Base-by-base conservation (phyloP, 2,888 invertebrate genomes). In the Nymphalis polychloros region DNA sequence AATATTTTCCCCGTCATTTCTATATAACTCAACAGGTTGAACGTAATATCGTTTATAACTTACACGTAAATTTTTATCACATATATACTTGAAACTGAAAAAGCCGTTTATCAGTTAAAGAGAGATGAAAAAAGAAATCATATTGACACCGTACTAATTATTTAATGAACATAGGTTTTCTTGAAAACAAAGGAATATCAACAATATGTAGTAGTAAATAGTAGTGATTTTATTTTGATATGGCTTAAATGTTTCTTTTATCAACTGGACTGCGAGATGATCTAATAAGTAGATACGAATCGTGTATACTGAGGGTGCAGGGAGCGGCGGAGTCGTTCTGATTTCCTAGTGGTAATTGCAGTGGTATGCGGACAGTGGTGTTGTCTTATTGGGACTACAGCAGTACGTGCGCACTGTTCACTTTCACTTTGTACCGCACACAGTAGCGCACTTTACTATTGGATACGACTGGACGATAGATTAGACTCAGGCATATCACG, bases 321-420 rank as follows among this genome's bases (percentile, higher is more conserved):
- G 75, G 75, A 75, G 73, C 72, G 74, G 72, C 75, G 86, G 87
- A 88, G 89, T 84, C 79, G 85, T 85, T 84, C 85, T 86, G 88
- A 90, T 89, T 91, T 92, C 91, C 91, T 92, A 79, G 90, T 89
- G 88, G 87, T 90, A 91, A 91, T 92, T 90, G 89, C 82, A 82
- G 87, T 86, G 90, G 90, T 90, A 92, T 90, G 91, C 90, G 91
- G 91, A 92, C 88, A 86, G 82, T 83, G 84, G 84, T 87, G 89
- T 89, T 89, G 88, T 91, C 90, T 90, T 90, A 90, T 89, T 91
- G 91, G 90, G 90, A 88, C 88, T 88, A 82, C 84, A 82, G 80
- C 79, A 81, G 89, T 90, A 89, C 90, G 90, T 90, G 90, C 87
- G 86, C 86, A 82, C 82, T 85, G 81, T 88, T 90, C 90, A 92